Evolutionary conservation across 2,888 invertebrate species (phyloP).

Genomic region (Cerastoderma edule): DNA sequence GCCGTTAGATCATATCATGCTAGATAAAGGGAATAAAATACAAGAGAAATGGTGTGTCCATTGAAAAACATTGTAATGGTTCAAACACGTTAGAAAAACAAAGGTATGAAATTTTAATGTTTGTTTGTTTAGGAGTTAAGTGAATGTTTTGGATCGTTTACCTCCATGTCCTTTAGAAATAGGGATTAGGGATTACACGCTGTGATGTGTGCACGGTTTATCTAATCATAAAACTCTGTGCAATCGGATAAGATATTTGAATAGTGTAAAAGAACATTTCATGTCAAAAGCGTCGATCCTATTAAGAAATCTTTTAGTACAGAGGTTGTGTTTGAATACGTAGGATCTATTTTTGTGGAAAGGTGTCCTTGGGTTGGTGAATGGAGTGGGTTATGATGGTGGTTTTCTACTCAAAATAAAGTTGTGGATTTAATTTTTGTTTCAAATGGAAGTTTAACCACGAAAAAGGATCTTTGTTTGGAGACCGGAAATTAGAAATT

Average conservation of each 20-base stretch:
- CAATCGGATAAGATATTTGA: conserved; percentile 14
- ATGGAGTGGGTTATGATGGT: conserved; percentile 12
- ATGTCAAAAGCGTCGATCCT: not conserved
- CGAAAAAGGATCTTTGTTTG: not conserved
- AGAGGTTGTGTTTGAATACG: conserved; percentile 5
- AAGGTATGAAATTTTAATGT: not conserved
- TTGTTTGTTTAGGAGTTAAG: not conserved
- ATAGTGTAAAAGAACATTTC: conserved; percentile 4
- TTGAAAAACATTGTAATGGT: too few relatives aligned
- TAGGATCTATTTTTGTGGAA: not conserved
- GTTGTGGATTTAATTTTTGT: conserved; percentile 11
- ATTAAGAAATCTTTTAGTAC: conserved; percentile 7
- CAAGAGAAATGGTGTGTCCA: too few relatives aligned
- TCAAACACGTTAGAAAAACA: too few relatives aligned
- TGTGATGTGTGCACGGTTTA: conserved; percentile 13
- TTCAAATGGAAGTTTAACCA: conserved; percentile 4
- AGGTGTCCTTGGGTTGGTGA: conserved; percentile 3
- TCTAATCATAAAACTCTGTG: conserved; percentile 18
- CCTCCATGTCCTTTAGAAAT: conserved; percentile 24
- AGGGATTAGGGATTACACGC: conserved; percentile 21
- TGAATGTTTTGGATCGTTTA: conserved; percentile 5
- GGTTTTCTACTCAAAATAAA: conserved; percentile 15
- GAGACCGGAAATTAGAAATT: conserved; percentile 18
- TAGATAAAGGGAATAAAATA: too few relatives aligned
- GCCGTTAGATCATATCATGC: too few relatives aligned